Evolutionary conservation across 2,113 vertebrate genomes (phyloP), one percentile per base, ranked within the genome.

Genomic region (Echinops telfairi): DNA sequence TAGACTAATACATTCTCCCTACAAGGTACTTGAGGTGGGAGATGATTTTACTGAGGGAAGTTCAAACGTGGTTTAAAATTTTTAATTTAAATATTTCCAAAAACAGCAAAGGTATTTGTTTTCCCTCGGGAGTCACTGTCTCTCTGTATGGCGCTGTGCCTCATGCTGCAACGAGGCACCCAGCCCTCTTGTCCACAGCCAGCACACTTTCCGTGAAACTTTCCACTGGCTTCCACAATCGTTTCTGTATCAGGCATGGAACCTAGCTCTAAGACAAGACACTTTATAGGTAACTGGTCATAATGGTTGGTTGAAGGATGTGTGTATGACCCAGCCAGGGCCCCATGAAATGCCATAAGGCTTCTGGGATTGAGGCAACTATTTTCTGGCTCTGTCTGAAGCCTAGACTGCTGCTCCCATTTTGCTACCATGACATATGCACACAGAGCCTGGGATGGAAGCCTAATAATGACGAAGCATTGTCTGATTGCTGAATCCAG

Each of bases 361-460:
- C 66, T 77, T 53, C n/a, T 7, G 36, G 60, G 66, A 3, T 17
- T 22, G 36, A 75, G 83, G 31, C 17, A 38, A 5, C 19, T 4
- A 17, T 90, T 88, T 29, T 43, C 75, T n/a, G 3, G 43, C 33
- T 47, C 33, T 76, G 23, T 8, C 2, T 33, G 60, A 91, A 58
- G 62, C 33, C 0, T 2, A 25, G 43, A 17, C 14, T 3, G 29
- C 27, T 1, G 2, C 47, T 16, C 14, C 33, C 38, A n/a, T 68
- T 75, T 80, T 57, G 23, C 78, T 31, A 10, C 43, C 19, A 9
- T 9, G 27, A 80, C 23, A 9, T 9, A n/a, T 80, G 38, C 43
- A 3, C 60, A 75, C 73, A 38, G 83, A 58, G 57, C 83, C 88
- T 91, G 66, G 73, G 84, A 84, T 27, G 36, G 43, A 84, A 75